Percentiles rank a stretch among this genome's conserved stretches.
Conservation (phyloP, 2,797 vertebrate species). For the Pelodytes ibericus region DNA sequence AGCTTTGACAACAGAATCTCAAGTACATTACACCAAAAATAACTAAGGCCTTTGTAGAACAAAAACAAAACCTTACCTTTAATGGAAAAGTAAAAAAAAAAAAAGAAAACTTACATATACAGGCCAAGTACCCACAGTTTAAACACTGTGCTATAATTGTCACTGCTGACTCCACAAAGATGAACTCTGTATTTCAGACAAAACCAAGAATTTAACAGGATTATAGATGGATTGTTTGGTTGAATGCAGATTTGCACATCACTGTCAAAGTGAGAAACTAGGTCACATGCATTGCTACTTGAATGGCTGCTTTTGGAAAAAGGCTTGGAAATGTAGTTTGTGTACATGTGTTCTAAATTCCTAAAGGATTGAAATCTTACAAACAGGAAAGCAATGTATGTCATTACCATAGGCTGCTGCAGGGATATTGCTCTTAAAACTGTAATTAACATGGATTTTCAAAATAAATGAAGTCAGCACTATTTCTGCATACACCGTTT, state of each 20-base stretch:
- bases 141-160: not conserved
- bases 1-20: too few species aligned
- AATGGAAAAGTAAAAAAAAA: too few species aligned
- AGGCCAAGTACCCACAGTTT: not conserved
- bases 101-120: not conserved
- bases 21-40: too few species aligned
- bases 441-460: slow-evolving; percentile 53
- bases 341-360: slow-evolving; percentile 25
- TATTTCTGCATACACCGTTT: slow-evolving; percentile 32
- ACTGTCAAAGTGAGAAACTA: slow-evolving; percentile 50
- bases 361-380: slow-evolving; percentile 16
- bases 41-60: too few species aligned
- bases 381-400: slow-evolving; percentile 31
- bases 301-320: slow-evolving; percentile 39
- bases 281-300: slow-evolving; percentile 47
- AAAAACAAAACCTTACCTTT: not conserved
- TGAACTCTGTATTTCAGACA: slow-evolving; percentile 25
- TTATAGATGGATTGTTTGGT: slow-evolving; percentile 33
- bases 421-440: slow-evolving; percentile 47
- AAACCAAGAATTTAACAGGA: slow-evolving; percentile 28
- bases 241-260: slow-evolving; percentile 51
- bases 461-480: slow-evolving; percentile 52
- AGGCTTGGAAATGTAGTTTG: slow-evolving; percentile 43
- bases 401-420: slow-evolving; percentile 34
- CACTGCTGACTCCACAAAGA: slow-evolving; percentile 37